Evolutionary conservation across 2,113 vertebrate species (phyloP).

Genomic region (Menura novaehollandiae): DNA sequence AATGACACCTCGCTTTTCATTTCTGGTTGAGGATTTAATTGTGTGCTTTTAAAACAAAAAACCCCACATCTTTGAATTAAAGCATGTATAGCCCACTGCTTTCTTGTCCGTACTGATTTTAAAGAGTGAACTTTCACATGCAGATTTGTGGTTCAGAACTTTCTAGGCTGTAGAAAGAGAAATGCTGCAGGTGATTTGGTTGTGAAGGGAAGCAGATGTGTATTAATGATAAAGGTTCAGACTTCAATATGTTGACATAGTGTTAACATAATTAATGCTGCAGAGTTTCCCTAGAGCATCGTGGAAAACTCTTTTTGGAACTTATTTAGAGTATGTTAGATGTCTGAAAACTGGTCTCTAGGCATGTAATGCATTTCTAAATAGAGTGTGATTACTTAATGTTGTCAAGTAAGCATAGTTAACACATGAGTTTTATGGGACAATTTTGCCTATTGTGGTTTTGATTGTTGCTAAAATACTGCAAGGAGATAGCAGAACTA

Average conservation of each 20-base stretch:
- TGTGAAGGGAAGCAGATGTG: background rate
- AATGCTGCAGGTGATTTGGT: background rate
- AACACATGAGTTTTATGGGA: background rate
- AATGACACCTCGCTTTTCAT: rapidly evolving
- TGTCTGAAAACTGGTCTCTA: background rate
- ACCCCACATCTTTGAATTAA: background rate
- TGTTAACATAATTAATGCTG: background rate
- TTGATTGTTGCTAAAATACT: background rate
- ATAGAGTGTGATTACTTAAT: background rate
- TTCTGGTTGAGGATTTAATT: background rate
- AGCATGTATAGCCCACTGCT: background rate
- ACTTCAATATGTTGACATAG: background rate
- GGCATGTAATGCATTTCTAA: background rate
- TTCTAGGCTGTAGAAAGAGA: background rate
- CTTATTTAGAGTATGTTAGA: background rate
- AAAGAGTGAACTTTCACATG: background rate
- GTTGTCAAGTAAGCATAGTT: background rate
- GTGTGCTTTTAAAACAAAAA: background rate
- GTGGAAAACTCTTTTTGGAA: background rate
- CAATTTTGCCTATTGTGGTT: background rate
- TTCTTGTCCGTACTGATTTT: background rate
- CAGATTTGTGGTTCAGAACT: background rate
- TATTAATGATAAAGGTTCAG: background rate
- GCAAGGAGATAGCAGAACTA: background rate
- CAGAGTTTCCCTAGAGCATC: background rate